Evolutionary conservation across 1,140 invertebrate genomes (phyloP).

Genomic region (Micrasema minimum): DNA sequence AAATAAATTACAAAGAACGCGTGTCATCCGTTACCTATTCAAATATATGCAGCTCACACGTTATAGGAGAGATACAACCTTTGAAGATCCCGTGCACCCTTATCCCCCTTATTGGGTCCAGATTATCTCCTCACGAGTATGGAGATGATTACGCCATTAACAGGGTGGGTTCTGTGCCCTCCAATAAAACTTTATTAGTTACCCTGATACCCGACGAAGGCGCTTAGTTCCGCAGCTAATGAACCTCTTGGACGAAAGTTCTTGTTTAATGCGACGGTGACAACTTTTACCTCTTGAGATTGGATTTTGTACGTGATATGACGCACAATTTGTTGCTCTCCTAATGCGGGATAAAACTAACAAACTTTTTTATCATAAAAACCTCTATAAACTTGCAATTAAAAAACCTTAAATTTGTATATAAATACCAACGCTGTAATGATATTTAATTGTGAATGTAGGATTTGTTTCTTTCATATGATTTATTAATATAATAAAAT

Average conservation of each 20-base stretch:
- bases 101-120: slow-evolving; percentile 46
- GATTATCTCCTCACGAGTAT: slow-evolving; percentile 50
- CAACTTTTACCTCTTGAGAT: slow-evolving; percentile 1
- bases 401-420: not conserved
- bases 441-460: not conserved
- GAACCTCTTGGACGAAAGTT: slow-evolving; percentile 2
- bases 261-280: slow-evolving; percentile 11
- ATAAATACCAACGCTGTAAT: not conserved
- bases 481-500: too few species aligned
- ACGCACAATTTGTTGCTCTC: not conserved
- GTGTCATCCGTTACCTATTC: too few species aligned
- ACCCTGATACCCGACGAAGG: slow-evolving; percentile 7
- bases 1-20: not conserved
- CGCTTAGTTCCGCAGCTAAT: slow-evolving; percentile 13
- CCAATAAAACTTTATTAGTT: slow-evolving; percentile 49
- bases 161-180: slow-evolving; percentile 32
- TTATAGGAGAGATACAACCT: not conserved
- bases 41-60: not conserved
- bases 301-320: not conserved
- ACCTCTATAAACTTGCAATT: not conserved
- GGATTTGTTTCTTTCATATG: too few species aligned
- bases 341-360: not conserved
- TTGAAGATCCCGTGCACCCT: not conserved
- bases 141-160: slow-evolving; percentile 50
- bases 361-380: not conserved